Evolutionary conservation across 2,888 invertebrate species (phyloP), one percentile per base, ranked within the genome.

Genomic region (Orthosia incerta): DNA sequence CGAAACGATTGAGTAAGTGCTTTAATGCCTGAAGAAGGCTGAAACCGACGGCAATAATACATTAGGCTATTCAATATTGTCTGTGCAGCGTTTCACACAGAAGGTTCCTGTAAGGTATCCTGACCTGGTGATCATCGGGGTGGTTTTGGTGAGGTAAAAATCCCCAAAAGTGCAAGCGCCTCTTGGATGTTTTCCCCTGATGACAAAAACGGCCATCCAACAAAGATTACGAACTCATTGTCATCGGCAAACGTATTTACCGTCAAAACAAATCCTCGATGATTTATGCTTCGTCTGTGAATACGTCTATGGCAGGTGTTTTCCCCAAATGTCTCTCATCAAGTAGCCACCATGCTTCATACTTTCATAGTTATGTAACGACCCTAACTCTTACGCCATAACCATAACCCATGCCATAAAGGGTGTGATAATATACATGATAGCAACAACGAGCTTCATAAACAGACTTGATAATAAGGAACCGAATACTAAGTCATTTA

Each of bases 401-500:
- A 15, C 31, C 20, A 80, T 82, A 77, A 63, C 23, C 39, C 31
- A 18, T 23, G 18, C 46, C 18, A 56, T 62, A 57, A 31, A 70
- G 55, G 59, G 50, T 46, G 50, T 57, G 18, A 45, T 73, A 39
- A 18, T 65, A 71, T 11, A 55, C 31, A 62, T 59, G 51, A 81
- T 69, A 18, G 46, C 39, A 51, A 61, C 60, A 65, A 62, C 79
- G n/a, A 50, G 31, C 74, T 67, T 63, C 79, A 76, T 82, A 76
- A 71, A 82, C 48, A 23, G 50, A 57, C 50, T 59, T 61, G 48
- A 59, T 80, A 67, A n/a, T 57, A 71, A 26, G 62, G 50, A 48
- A 31, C 45, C 20, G 61, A 73, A 77, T 74, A 80, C 26, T 51
- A 82, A 71, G 76, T 64, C 50, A 61, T n/a, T 80, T 82, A 74